Percentiles rank a stretch among this genome's conserved stretches.
Conservation (phyloP, 1,140 invertebrate genomes). For the Adelges cooleyi region DNA sequence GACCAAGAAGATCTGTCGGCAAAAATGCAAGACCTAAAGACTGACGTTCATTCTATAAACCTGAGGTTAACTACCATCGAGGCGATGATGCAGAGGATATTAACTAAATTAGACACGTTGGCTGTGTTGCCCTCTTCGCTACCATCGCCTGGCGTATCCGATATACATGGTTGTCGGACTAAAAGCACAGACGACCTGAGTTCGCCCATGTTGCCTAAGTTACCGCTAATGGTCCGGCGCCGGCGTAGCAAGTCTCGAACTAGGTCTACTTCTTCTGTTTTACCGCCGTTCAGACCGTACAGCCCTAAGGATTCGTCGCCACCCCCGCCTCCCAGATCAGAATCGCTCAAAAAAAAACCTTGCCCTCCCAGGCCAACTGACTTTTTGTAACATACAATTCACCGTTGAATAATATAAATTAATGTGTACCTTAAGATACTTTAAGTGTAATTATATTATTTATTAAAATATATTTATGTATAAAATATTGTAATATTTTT, state of each 20-base stretch:
- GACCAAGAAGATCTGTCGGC: neutral
- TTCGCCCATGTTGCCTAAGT: conserved; percentile 42
- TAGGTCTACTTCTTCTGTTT: conserved; percentile 47
- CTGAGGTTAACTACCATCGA: conserved; percentile 25
- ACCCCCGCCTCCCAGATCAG: conserved; percentile 36
- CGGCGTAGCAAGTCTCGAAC: conserved; percentile 56
- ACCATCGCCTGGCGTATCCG: neutral
- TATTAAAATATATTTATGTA: too few relatives aligned
- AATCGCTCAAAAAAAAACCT: conserved; percentile 30
- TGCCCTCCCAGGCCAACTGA: conserved; percentile 28
- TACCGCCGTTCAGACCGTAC: conserved; percentile 41
- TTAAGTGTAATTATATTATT: too few relatives aligned
- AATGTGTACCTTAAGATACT: too few relatives aligned
- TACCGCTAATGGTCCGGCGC: conserved; percentile 53
- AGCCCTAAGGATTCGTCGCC: conserved; percentile 33
- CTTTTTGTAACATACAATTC: neutral
- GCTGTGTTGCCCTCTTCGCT: neutral
- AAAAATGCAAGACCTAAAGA: conserved; percentile 32
- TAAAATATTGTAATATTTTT: too few relatives aligned
- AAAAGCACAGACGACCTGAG: conserved; percentile 41
- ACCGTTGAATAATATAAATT: neutral
- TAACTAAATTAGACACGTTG: conserved; percentile 31
- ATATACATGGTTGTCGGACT: neutral
- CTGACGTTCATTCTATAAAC: conserved; percentile 36
- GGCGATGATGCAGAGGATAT: conserved; percentile 32